A percentile compares a stretch with the other conserved stretches of the same genome.
phyloP scores from a whole-genome alignment of 2,797 vertebrate genomes.

The Taeniopygia guttata region DNA sequence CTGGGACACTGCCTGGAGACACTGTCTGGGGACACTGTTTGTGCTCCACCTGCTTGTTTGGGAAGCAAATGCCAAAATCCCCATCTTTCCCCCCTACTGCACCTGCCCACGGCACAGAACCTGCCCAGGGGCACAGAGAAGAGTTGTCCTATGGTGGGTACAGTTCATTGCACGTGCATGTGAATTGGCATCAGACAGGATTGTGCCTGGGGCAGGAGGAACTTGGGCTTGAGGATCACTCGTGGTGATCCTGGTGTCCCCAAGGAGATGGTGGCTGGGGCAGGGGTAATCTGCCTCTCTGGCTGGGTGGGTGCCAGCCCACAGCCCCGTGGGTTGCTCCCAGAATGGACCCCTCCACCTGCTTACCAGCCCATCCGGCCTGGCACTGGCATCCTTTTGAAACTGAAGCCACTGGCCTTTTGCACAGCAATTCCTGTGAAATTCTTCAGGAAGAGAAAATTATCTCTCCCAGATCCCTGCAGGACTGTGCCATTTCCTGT shows the following conservation, averaged over 20 bases:
- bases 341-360: neutral
- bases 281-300: neutral
- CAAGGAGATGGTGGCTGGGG: accelerated
- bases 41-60: neutral
- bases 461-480: neutral
- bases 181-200: neutral
- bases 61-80: neutral
- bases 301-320: neutral
- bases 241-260: neutral
- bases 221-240: accelerated
- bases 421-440: neutral
- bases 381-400: conserved; percentile 12
- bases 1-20: neutral
- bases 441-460: conserved; percentile 48
- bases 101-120: neutral
- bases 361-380: neutral
- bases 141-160: accelerated
- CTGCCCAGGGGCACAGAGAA: neutral
- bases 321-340: accelerated
- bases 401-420: conserved; percentile 6
- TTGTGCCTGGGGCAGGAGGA: neutral
- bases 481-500: neutral
- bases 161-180: accelerated
- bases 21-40: neutral
- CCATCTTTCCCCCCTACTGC: accelerated